Conservation (phyloP, 2,113 vertebrate genomes). For the Nipponia nippon region DNA sequence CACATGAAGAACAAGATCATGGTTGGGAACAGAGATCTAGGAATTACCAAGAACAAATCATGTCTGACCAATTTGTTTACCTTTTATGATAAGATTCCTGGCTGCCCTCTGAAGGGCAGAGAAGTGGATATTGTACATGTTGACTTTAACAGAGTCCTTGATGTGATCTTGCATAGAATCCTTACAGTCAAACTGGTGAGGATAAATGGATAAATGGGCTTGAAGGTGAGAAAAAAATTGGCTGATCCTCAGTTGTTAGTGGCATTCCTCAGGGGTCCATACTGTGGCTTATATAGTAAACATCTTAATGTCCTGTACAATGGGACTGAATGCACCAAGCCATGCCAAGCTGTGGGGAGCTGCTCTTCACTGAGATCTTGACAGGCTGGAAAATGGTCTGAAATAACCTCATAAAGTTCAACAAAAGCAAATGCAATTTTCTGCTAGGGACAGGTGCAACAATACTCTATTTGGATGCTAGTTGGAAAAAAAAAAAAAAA, state of each 20-base stretch:
- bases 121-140: accelerated
- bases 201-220: background rate
- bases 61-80: background rate
- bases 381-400: background rate
- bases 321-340: background rate
- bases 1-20: background rate
- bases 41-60: background rate
- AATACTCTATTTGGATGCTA: background rate
- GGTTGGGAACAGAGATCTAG: background rate
- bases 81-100: background rate
- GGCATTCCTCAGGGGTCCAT: background rate
- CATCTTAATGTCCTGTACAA: background rate
- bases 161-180: background rate
- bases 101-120: background rate
- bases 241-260: background rate
- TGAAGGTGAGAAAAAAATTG: background rate
- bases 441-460: background rate
- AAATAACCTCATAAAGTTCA: background rate
- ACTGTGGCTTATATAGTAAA: background rate
- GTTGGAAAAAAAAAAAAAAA: background rate
- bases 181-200: background rate
- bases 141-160: background rate
- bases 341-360: background rate
- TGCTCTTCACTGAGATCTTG: background rate
- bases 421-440: background rate